Evolutionary conservation across 2,888 invertebrate species (phyloP), one percentile per base, ranked within the genome.

Genomic region (Ormia ochracea): DNA sequence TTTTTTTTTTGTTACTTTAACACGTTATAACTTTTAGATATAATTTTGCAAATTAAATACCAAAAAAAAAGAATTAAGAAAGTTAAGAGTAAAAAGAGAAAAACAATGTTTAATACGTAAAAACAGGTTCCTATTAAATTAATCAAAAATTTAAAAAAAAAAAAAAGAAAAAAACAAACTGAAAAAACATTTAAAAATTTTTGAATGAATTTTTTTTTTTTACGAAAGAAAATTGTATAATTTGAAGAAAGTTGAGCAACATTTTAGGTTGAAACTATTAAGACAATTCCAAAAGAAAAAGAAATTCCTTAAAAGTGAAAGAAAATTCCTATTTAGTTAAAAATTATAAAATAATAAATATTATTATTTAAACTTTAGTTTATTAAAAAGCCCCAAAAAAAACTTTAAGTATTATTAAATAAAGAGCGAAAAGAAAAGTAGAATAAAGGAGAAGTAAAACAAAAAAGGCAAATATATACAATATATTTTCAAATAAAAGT

Each of bases 111-210:
- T 78, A 84, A 87, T 87, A 88, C 87, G 87, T 88, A 88, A 89
- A 88, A 87, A 88, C 85, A 86, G 87, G 90, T 89, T 90, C 89
- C 89, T 89, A 89, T 86, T 87, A 88, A 88, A 86, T 86, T 87
- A 87, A 88, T 88, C 86, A 87, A 87, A 86, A 85, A 81, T 52
- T 50, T 33, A 48, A 52, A 69, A 75, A 81, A 75, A 54, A 73
- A 58, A 41, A 59, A 38, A 38, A 73, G n/a, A n/a, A n/a, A n/a
- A n/a, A n/a, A n/a, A n/a, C n/a, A n/a, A n/a, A n/a, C n/a, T n/a
- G n/a, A n/a, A n/a, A n/a, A n/a, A n/a, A n/a, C n/a, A n/a, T n/a
- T n/a, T 50, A 70, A 69, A 52, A 21, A 45, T 75, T 79, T 61
- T 72, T 65, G 66, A 81, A 69, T 59, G 61, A 77, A 61, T 80